Percentiles rank a stretch among this genome's conserved stretches.
Evolutionary conservation across 2,888 invertebrate genomes (phyloP).

Genomic region (Biston betularia): DNA sequence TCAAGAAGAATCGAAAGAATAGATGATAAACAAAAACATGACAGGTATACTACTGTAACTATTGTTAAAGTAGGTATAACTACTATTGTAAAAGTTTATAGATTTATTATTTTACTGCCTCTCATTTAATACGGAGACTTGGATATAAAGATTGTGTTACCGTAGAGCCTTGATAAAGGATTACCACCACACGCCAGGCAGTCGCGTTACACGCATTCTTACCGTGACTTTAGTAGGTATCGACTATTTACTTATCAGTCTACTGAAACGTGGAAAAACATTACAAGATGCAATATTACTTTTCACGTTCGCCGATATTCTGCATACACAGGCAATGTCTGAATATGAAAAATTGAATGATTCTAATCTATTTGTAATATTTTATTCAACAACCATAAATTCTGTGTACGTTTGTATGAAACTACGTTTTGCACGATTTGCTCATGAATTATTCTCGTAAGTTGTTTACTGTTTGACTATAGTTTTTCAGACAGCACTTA

Average conservation of each 20-base stretch:
- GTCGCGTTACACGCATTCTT: slow-evolving; percentile 41
- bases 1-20: too few species aligned
- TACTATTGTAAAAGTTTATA: slow-evolving; percentile 31
- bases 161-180: slow-evolving; percentile 52
- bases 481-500: too few species aligned
- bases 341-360: too few species aligned
- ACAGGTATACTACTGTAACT: not conserved
- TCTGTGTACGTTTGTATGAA: too few species aligned
- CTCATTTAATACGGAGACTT: slow-evolving; percentile 35
- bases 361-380: too few species aligned
- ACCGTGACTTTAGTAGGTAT: slow-evolving; percentile 39
- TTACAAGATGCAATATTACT: slow-evolving; percentile 2
- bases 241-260: slow-evolving; percentile 17
- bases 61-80: slow-evolving; percentile 20
- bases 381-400: too few species aligned
- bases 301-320: not conserved
- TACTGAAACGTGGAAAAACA: slow-evolving; percentile 4
- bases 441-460: too few species aligned
- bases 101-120: slow-evolving; percentile 41
- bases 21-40: too few species aligned
- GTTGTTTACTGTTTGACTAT: too few species aligned
- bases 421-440: too few species aligned
- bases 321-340: not conserved
- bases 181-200: slow-evolving; percentile 42
- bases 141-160: slow-evolving; percentile 53